These are phyloP conservation scores for Corythornis cristatus DNA, from an alignment of 2,113 vertebrate genomes.

Conservation along the genomic window DNA sequence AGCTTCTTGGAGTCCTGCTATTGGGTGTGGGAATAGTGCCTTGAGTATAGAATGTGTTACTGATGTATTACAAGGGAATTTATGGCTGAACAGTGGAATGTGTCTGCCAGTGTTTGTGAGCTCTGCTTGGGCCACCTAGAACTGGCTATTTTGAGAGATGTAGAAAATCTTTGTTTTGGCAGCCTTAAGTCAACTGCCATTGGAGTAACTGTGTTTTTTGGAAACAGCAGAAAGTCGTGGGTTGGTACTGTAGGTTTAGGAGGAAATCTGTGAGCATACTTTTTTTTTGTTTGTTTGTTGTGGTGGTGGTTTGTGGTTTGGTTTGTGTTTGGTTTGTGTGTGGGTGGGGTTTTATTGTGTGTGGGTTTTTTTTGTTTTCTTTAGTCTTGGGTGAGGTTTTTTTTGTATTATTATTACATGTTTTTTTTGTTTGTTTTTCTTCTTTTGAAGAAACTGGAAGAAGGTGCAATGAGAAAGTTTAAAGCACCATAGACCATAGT, in stretches of 20 bases:
- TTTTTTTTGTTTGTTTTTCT: not conserved
- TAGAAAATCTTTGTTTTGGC: not conserved
- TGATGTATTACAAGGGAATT: not conserved
- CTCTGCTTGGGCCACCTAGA: not conserved
- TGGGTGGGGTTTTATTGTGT: no score
- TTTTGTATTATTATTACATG: no score
- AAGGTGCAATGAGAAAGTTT: not conserved
- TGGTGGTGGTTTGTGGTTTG: no score
- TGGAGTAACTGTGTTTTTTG: not conserved
- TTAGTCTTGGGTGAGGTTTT: no score
- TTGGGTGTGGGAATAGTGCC: not conserved
- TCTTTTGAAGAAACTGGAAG: not conserved
- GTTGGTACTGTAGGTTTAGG: not conserved
- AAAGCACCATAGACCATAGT: not conserved
- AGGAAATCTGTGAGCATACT: not conserved
- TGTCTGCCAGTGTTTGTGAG: not conserved
- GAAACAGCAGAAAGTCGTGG: not conserved
- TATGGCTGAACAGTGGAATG: not conserved
- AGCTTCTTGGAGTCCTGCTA: not conserved
- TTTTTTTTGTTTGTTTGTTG: not conserved
- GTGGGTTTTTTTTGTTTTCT: no score
- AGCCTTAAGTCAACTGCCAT: not conserved
- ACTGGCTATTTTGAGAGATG: not conserved
- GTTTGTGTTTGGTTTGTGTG: no score
- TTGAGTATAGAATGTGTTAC: not conserved